Evolutionary conservation across 2,113 vertebrate species (phyloP), one percentile per base, ranked within the genome.

Genomic region (Taurulus bubalis): DNA sequence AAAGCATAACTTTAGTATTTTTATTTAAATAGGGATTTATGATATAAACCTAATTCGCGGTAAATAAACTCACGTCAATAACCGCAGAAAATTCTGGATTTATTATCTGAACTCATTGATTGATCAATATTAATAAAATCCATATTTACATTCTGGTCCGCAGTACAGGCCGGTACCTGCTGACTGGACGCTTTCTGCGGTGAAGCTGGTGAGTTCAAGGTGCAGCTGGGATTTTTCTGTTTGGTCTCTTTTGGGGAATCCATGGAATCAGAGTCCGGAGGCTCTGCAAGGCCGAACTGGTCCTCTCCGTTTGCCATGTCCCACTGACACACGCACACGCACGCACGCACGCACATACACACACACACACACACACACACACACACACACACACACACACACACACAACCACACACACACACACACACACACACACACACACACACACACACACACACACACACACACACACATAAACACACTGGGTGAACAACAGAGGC

Each of bases 301-400:
- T 98, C 96, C 18, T 97, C 97, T 51, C 95, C 88, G 90, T 97
- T 97, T 80, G 97, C 97, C 97, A 98, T 98, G 90, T 93, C 95
- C 89, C 72, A 76, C 91, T 90, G 70, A 76, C 45, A 70, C 51
- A 70, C 69, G 65, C 69, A 66, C 73, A 58, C 63, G 59, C 67
- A 77, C 63, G 74, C 53, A 71, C 51, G 34, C 79, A 72, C 69
- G 80, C 68, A 72, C 58, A 73, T 55, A 66, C 59, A 77, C 56
- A 63, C 47, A 72, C 38, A 68, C 66, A 81, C 65, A 75, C 53
- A 77, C 42, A 77, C 72, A 71, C 38, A 82, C 56, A 62, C 34
- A 77, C 24, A 56, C 34, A 72, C 69, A 82, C 68, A 81, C 65
- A 75, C 53, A 77, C 42, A 77, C 72, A 71, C 38, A 82, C 56